These are phyloP conservation scores for Papilio gigon DNA, from an alignment of 2,888 invertebrate species.

Conservation along the genomic window DNA sequence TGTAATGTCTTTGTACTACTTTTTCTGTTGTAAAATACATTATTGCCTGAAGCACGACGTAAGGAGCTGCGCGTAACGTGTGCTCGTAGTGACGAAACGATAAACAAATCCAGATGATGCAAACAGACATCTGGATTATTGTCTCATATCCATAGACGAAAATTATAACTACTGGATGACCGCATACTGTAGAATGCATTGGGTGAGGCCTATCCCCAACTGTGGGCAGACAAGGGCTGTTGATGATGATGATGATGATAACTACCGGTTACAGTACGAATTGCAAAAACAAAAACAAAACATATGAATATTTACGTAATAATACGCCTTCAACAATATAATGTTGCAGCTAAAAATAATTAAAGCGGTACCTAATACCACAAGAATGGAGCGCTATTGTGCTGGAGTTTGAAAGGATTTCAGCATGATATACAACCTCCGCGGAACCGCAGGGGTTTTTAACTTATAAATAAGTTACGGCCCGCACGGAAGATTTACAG, in stretches of 20 bases:
- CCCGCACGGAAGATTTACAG: constrained; percentile 60
- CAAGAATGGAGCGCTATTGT: constrained; percentile 50
- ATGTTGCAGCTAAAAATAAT: constrained; percentile 33
- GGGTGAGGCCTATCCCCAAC: no score
- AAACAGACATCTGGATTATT: not conserved
- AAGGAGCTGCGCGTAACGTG: not conserved
- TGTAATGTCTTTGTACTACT: constrained; percentile 1
- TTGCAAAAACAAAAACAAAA: not conserved
- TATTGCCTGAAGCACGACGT: not conserved
- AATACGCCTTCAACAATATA: not conserved
- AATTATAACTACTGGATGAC: no score
- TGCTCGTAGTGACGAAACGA: not conserved
- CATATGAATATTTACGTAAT: not conserved
- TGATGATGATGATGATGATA: no score
- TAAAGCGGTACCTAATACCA: constrained; percentile 39
- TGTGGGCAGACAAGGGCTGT: no score
- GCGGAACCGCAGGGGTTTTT: constrained; percentile 61
- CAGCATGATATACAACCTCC: constrained; percentile 59
- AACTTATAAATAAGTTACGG: constrained; percentile 69
- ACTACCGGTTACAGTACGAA: no score
- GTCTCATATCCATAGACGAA: not conserved
- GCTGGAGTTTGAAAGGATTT: constrained; percentile 57
- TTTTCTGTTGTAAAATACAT: constrained; percentile 16
- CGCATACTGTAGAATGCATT: no score
- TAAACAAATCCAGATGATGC: not conserved